Percentiles rank a stretch among this genome's conserved stretches.
Conservation (phyloP, 2,113 vertebrate genomes). For the Tangachromis dhanisi region DNA sequence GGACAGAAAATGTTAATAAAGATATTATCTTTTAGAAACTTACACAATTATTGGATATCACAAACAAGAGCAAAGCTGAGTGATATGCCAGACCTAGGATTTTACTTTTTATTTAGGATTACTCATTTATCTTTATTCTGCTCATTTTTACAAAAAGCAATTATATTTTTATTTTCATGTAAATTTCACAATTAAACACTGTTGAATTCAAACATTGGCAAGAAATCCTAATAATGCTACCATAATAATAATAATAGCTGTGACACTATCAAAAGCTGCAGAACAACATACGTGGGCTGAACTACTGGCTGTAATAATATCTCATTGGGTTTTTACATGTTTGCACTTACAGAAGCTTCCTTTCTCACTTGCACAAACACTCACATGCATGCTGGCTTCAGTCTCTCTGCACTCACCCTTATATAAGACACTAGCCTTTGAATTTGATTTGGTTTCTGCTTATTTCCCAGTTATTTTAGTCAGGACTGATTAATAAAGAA, state of each 20-base stretch:
- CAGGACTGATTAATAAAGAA: neutral
- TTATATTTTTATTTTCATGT: neutral
- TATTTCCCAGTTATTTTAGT: neutral
- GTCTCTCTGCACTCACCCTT: neutral
- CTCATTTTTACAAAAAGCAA: neutral
- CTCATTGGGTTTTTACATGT: neutral
- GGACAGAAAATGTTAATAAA: neutral
- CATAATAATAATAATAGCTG: neutral
- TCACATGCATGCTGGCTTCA: neutral
- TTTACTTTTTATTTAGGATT: neutral
- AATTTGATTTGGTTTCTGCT: neutral
- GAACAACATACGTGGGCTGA: neutral
- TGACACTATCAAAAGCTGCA: neutral
- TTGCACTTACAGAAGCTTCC: neutral
- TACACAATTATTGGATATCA: rapidly evolving
- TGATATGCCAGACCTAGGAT: neutral
- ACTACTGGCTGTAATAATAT: neutral
- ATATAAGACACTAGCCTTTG: neutral
- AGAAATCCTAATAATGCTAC: neutral
- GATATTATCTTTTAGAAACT: neutral
- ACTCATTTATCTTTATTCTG: neutral
- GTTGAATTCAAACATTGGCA: neutral
- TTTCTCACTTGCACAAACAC: neutral
- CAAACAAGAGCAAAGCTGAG: neutral
- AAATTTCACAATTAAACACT: neutral